These are phyloP conservation scores for Melolontha melolontha DNA, from an alignment of 2,888 invertebrate species.

Conservation along the genomic window DNA sequence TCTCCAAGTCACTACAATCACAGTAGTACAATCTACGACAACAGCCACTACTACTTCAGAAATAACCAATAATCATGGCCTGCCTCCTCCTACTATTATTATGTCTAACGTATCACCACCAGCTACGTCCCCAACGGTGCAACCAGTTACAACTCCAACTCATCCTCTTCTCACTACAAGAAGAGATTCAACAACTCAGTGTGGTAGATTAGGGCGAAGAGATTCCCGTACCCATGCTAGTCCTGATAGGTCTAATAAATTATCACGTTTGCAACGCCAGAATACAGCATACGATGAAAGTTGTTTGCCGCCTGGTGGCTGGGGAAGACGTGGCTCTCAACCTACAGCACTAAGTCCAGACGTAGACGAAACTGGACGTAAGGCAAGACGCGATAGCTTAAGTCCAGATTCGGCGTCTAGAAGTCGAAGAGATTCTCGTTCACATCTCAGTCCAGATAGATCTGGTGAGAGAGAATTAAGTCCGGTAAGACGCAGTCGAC, in stretches of 20 bases:
- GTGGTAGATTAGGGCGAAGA: constrained; percentile 74
- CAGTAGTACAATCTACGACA: constrained; percentile 58
- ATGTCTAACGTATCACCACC: constrained; percentile 88
- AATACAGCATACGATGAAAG: constrained; percentile 92
- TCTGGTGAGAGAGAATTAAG: constrained; percentile 85
- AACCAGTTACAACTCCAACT: constrained; percentile 65
- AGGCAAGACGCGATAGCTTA: constrained; percentile 86
- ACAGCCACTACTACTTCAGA: constrained; percentile 57
- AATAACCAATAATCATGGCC: constrained; percentile 73
- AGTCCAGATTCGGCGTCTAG: constrained; percentile 90
- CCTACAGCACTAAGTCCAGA: constrained; percentile 87
- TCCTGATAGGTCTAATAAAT: constrained; percentile 71
- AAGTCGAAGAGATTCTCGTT: constrained; percentile 79
- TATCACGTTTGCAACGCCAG: constrained; percentile 78
- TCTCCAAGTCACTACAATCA: constrained; percentile 62
- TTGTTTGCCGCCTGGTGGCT: constrained; percentile 75
- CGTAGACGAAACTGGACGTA: constrained; percentile 75
- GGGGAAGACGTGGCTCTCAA: constrained; percentile 82
- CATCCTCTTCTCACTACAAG: constrained; percentile 70
- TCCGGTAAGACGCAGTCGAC: constrained; percentile 78
- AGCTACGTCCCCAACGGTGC: constrained; percentile 80
- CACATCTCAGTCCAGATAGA: constrained; percentile 84
- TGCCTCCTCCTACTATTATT: constrained; percentile 82
- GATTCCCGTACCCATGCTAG: constrained; percentile 77
- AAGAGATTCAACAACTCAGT: constrained; percentile 88